Evolutionary conservation across 2,113 vertebrate species (phyloP), one percentile per base, ranked within the genome.

Genomic region (Toxostoma redivivum): DNA sequence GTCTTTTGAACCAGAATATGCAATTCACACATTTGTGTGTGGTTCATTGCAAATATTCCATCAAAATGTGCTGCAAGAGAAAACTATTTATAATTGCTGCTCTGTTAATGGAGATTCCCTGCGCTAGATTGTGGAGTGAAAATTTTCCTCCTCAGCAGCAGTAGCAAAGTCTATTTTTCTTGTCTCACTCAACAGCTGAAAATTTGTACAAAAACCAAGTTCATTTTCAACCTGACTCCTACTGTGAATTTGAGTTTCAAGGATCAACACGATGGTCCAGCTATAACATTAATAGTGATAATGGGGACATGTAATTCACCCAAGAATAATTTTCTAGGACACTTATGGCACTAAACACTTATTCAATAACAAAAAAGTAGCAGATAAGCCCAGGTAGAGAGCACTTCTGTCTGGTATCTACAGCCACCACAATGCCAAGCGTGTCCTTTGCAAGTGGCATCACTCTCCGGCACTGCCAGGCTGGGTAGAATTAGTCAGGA

Each of bases 401-500:
- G 31, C 67, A 20, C 25, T 73, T 30, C 54, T 84, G 58, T 73
- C 78, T 27, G 5, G 12, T 79, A 90, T 54, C 86, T 84, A n/a
- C 84, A 96, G 90, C 54, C 56, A 67, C 57, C 69, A 8, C 53
- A 66, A 66, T 2, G 5, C 65, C 35, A 76, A 23, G 65, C 1
- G 0, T 44, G 67, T 91, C 57, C 56, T 97, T 77, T 85, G 61
- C 93, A 88, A 86, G 62, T 65, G 40, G 76, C 76, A 81, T 93
- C 86, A 73, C 58, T 73, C 83, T 87, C 38, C 88, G 24, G 83
- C 54, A 66, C 58, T 62, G 60, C 86, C 73, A 92, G 48, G 71
- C 77, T 91, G 54, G 45, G n/a, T 38, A 82, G 84, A 90, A 94
- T 88, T 88, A 94, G 81, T 81, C 61, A 86, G 73, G 74, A 94